These are phyloP conservation scores for Drosophila flavopinicola DNA, from an alignment of 2,888 invertebrate species.

Conservation along the genomic window DNA sequence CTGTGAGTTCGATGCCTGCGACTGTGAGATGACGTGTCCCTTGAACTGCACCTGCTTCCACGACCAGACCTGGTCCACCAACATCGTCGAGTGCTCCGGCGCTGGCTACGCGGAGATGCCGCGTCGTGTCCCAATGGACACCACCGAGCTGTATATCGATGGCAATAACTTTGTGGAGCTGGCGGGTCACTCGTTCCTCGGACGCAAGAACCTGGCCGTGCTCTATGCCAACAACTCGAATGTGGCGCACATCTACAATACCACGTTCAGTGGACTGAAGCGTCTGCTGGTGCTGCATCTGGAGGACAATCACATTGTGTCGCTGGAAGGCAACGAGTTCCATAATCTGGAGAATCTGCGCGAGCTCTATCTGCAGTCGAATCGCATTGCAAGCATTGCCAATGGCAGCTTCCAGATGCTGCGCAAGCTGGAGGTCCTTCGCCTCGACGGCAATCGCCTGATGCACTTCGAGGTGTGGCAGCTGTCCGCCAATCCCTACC, in stretches of 20 bases:
- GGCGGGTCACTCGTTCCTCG: conserved; percentile 95
- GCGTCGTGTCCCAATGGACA: conserved; percentile 96
- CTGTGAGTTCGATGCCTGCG: conserved; percentile 98
- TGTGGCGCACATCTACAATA: conserved; percentile 93
- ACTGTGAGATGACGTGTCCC: conserved; percentile 98
- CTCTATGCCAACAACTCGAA: conserved; percentile 95
- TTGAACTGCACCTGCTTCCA: conserved; percentile 97
- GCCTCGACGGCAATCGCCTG: conserved; percentile 93
- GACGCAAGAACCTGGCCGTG: conserved; percentile 94
- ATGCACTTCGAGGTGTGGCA: conserved; percentile 94
- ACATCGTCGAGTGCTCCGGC: conserved; percentile 95
- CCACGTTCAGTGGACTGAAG: conserved; percentile 94
- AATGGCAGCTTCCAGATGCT: conserved; percentile 93
- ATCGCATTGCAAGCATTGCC: conserved; percentile 92
- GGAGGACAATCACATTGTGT: conserved; percentile 93
- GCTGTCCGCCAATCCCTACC: conserved; percentile 91
- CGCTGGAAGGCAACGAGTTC: conserved; percentile 92
- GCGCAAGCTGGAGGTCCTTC: conserved; percentile 92
- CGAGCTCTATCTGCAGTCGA: conserved; percentile 94
- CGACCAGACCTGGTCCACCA: conserved; percentile 96
- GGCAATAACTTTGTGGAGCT: conserved; percentile 95
- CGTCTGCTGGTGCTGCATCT: conserved; percentile 92
- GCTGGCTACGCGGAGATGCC: conserved; percentile 93
- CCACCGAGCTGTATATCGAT: conserved; percentile 96
- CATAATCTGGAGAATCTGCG: conserved; percentile 91